Conservation (phyloP, 2,888 invertebrate species). For the Cancer borealis region DNA sequence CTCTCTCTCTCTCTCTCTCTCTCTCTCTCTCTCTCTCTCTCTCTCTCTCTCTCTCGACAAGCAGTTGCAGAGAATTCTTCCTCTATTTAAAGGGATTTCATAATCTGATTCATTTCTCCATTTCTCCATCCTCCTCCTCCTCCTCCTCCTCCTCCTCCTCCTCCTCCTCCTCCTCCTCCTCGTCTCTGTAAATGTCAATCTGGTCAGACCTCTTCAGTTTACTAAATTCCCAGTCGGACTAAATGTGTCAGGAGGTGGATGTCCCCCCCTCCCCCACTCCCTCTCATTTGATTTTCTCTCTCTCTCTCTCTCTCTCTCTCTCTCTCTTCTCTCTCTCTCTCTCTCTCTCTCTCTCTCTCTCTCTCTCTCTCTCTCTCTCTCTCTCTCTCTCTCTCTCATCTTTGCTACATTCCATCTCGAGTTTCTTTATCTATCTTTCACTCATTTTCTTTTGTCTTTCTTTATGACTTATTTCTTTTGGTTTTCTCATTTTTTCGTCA, state of each 20-base stretch:
- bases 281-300: background rate
- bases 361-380: background rate
- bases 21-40: background rate
- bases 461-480: background rate
- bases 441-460: background rate
- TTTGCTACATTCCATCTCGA: background rate
- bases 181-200: background rate
- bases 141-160: constrained; percentile 3
- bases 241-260: background rate
- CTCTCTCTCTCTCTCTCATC: background rate
- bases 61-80: background rate
- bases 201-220: background rate
- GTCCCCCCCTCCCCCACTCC: background rate
- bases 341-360: background rate
- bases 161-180: constrained; percentile 24
- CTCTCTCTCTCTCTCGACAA: background rate
- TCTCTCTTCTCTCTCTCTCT: background rate
- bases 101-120: background rate
- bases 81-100: background rate
- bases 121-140: background rate
- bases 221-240: background rate
- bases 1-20: background rate
- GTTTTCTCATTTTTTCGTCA: background rate
- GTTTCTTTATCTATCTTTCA: background rate
- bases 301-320: background rate